Evolutionary conservation across 2,888 invertebrate genomes (phyloP).

Genomic region (Drosophila paucipuncta): DNA sequence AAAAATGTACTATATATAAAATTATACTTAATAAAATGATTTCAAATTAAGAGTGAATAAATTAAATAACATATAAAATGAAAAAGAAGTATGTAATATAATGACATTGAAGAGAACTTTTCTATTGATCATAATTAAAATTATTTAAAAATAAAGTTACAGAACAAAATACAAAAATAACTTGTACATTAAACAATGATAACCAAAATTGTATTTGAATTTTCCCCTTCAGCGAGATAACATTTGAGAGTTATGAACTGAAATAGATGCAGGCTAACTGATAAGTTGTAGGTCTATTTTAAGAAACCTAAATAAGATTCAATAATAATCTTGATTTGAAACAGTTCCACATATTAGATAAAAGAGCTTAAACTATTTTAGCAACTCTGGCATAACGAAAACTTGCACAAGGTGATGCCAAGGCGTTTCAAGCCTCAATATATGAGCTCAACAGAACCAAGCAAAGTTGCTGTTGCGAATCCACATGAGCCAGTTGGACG

Average conservation of each 20-base stretch:
- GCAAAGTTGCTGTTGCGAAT: constrained; percentile 39
- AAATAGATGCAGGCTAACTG: not conserved
- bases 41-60: not conserved
- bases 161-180: not conserved
- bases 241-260: not conserved
- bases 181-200: not conserved
- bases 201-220: not conserved
- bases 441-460: constrained; percentile 35
- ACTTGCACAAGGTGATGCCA: constrained; percentile 23
- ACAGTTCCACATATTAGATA: not conserved
- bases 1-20: not conserved
- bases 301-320: not conserved
- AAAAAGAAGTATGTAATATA: not conserved
- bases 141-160: not conserved
- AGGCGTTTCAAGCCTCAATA: constrained; percentile 6
- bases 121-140: not conserved
- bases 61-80: not conserved
- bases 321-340: not conserved
- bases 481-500: not conserved
- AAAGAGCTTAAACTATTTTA: not conserved
- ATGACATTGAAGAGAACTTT: not conserved
- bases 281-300: not conserved
- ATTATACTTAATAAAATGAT: not conserved
- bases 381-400: constrained; percentile 16
- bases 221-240: too few species aligned